Conservation (phyloP, 2,797 vertebrate species). For the Craterocephalus amniculus region DNA sequence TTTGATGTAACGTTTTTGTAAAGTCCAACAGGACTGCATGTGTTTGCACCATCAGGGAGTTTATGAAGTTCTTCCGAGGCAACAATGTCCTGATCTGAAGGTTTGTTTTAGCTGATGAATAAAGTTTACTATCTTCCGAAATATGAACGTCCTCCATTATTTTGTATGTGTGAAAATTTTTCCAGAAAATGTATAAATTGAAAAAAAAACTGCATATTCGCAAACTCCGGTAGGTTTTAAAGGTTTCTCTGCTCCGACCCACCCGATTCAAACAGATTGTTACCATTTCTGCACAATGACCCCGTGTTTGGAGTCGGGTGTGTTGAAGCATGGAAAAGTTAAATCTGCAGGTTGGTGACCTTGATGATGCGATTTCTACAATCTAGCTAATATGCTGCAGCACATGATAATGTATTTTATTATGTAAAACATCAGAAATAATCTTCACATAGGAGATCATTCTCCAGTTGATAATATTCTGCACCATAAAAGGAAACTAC, state of each 20-base stretch:
- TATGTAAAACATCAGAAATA: too few relatives aligned
- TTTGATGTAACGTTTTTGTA: not conserved
- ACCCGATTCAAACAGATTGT: too few relatives aligned
- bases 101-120: not conserved
- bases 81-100: not conserved
- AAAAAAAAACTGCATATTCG: not conserved
- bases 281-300: not conserved
- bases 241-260: not conserved
- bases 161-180: not conserved
- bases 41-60: not conserved
- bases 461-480: too few relatives aligned
- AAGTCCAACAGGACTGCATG: not conserved
- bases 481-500: too few relatives aligned
- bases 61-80: not conserved
- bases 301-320: too few relatives aligned
- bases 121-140: constrained; percentile 14
- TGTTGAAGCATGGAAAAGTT: too few relatives aligned
- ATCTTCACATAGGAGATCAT: too few relatives aligned
- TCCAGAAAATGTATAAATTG: not conserved
- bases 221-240: not conserved
- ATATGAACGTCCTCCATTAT: not conserved
- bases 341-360: too few relatives aligned
- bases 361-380: too few relatives aligned
- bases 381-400: too few relatives aligned
- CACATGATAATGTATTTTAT: too few relatives aligned